phyloP scores from a whole-genome alignment of 2,113 vertebrate species.

The Plecotus auritus region DNA sequence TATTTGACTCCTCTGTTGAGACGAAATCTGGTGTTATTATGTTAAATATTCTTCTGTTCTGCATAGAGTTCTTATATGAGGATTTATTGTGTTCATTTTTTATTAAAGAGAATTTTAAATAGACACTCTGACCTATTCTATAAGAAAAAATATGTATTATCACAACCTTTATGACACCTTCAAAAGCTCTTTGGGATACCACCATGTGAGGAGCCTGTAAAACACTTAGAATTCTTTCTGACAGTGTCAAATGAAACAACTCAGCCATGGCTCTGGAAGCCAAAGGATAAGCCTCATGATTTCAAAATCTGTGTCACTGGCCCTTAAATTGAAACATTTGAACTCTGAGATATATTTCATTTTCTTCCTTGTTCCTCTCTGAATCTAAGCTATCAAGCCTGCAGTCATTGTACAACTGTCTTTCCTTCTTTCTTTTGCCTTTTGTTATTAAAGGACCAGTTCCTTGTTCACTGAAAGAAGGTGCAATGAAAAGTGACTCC shows the following conservation, averaged over 20 bases:
- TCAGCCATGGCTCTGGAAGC: not conserved
- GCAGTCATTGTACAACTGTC: not conserved
- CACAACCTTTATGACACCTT: slow-evolving; percentile 46
- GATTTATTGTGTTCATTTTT: slow-evolving; percentile 39
- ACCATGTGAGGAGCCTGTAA: slow-evolving; percentile 12
- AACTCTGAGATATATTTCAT: slow-evolving; percentile 26
- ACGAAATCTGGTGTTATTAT: not conserved
- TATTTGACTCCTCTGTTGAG: not conserved
- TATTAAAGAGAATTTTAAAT: slow-evolving; percentile 46
- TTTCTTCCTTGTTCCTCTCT: not conserved
- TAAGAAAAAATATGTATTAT: slow-evolving; percentile 38
- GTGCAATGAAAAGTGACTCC: not conserved
- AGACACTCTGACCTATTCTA: slow-evolving; percentile 22
- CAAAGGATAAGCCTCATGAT: not conserved
- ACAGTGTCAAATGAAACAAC: not conserved
- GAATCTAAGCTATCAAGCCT: not conserved
- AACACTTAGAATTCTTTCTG: slow-evolving; percentile 27
- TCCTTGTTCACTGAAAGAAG: not conserved
- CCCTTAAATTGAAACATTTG: not conserved
- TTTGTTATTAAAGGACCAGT: not conserved
- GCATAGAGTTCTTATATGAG: not conserved
- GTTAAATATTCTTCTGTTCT: slow-evolving; percentile 31
- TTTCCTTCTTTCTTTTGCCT: not conserved
- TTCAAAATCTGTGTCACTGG: not conserved
- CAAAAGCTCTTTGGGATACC: slow-evolving; percentile 42